phyloP scores from a whole-genome alignment of 2,888 invertebrate genomes.

The Druceiella hillmani region DNA sequence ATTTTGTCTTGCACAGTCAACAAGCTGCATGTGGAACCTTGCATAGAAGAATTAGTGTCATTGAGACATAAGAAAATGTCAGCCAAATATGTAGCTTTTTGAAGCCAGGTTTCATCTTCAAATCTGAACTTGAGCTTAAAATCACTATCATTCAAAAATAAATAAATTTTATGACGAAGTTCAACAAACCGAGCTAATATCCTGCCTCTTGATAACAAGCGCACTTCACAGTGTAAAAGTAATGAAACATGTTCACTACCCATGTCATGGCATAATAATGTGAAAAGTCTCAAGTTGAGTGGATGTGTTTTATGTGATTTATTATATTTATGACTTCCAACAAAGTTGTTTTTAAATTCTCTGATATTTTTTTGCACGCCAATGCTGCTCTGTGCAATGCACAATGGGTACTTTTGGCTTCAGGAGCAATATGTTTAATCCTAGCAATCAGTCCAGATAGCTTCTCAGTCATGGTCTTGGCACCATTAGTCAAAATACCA shows the following conservation, averaged over 20 bases:
- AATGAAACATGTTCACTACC: constrained; percentile 10
- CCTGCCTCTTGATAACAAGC: constrained; percentile 8
- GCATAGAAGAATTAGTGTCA: constrained; percentile 8
- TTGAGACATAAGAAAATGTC: constrained; percentile 7
- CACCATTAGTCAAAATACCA: constrained; percentile 8
- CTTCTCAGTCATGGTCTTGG: constrained; percentile 1
- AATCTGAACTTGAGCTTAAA: constrained; percentile 3
- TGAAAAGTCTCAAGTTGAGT: constrained; percentile 4
- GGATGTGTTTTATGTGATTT: not conserved
- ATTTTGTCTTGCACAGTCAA: constrained; percentile 7
- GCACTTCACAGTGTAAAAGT: constrained; percentile 10
- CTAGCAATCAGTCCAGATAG: constrained; percentile 7
- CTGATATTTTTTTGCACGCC: constrained; percentile 5
- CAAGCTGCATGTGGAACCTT: constrained; percentile 5
- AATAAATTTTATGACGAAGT: constrained; percentile 9
- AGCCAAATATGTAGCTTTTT: constrained; percentile 8
- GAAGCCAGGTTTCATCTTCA: constrained; percentile 9
- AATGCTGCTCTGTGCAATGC: constrained; percentile 3
- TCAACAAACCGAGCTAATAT: constrained; percentile 10
- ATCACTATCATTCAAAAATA: too few species aligned
- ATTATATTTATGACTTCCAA: not conserved
- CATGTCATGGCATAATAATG: constrained; percentile 5
- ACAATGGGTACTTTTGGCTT: constrained; percentile 6
- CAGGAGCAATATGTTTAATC: constrained; percentile 9
- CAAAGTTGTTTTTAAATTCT: not conserved